phyloP scores from a whole-genome alignment of 2,888 invertebrate genomes.

The Bellardia pandia region DNA sequence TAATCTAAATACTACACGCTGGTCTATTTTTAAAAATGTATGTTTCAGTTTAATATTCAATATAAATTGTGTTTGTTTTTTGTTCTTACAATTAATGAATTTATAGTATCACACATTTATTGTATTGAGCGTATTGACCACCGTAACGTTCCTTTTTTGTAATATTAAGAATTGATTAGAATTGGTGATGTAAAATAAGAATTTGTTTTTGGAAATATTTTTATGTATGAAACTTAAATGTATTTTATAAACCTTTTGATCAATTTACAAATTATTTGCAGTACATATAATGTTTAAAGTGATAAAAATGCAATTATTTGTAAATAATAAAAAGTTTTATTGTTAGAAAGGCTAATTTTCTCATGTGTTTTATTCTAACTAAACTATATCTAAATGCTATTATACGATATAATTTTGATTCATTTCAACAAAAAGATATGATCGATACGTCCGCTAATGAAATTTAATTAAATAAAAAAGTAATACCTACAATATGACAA shows the following conservation, averaged over 20 bases:
- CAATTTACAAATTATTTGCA: slow-evolving; percentile 1
- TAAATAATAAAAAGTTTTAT: neutral
- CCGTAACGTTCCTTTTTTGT: slow-evolving; percentile 17
- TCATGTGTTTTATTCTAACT: no score
- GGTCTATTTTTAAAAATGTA: no score
- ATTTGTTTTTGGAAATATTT: neutral
- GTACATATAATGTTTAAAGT: neutral
- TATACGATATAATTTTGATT: no score
- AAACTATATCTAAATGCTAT: no score
- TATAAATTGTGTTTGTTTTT: neutral
- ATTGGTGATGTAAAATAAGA: neutral
- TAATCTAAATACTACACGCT: no score
- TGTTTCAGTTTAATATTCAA: neutral
- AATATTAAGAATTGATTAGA: neutral
- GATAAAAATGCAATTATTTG: neutral
- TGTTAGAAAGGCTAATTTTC: neutral
- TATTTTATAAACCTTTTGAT: neutral
- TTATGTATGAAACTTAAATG: neutral
- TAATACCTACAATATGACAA: no score
- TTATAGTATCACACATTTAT: neutral
- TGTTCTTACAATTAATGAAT: neutral
- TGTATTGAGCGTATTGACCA: slow-evolving; percentile 2
- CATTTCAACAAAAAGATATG: no score
- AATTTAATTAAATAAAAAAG: no score
- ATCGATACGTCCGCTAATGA: no score